A percentile compares a stretch with the other conserved stretches of the same genome.
Conservation (phyloP, 2,113 vertebrate genomes). For the Mastomys coucha region DNA sequence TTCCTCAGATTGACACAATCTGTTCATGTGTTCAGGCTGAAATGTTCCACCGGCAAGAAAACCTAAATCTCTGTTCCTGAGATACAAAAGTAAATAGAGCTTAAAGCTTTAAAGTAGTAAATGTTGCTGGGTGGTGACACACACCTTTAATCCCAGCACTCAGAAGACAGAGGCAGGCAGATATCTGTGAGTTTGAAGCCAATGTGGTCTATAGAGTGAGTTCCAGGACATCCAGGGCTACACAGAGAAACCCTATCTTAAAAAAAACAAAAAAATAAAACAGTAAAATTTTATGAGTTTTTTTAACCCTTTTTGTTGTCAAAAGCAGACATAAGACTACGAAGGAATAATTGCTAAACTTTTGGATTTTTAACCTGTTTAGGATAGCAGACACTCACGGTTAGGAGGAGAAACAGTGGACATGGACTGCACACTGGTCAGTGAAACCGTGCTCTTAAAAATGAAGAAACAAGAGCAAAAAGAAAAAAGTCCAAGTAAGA, state of each 20-base stretch:
- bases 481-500: conserved; percentile 85
- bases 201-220: background rate
- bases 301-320: conserved; percentile 29
- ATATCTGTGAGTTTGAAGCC: background rate
- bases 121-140: background rate
- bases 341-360: conserved; percentile 48
- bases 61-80: conserved; percentile 26
- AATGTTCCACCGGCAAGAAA: conserved; percentile 30
- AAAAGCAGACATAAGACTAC: conserved; percentile 33
- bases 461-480: conserved; percentile 83
- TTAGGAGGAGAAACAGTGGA: conserved; percentile 88
- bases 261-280: background rate
- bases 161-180: background rate
- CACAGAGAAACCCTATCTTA: background rate
- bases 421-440: conserved; percentile 94
- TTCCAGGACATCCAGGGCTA: background rate
- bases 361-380: conserved; percentile 59
- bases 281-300: conserved; percentile 9
- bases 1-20: background rate
- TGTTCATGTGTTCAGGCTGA: background rate
- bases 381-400: conserved; percentile 84
- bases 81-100: conserved; percentile 33
- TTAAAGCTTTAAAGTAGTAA: conserved; percentile 23
- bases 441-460: conserved; percentile 92
- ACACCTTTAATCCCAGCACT: background rate